Base-by-base conservation (phyloP, 2,888 invertebrate species). In the Amiota communis region DNA sequence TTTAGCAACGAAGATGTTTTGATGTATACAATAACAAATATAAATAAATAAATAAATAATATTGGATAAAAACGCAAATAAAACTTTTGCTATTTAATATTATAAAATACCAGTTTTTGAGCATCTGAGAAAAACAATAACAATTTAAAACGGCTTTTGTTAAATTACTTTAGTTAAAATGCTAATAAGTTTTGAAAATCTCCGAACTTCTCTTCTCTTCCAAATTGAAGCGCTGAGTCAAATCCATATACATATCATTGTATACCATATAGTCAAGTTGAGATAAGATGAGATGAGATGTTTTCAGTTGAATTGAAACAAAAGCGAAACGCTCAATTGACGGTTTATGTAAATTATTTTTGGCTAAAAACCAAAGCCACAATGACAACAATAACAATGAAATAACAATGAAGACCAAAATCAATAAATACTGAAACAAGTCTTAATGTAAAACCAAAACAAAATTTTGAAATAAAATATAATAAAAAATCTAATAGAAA, bases 21-120 rank as follows among this genome's bases (percentile, higher is more conserved):
- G 6, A 4, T 36, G 23, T 23, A 23, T 23, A n/a, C n/a, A n/a
- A n/a, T n/a, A n/a, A n/a, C n/a, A n/a, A n/a, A n/a, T n/a, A 23
- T 23, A 23, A 23, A 23, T 36, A 36, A 36, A 36, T 36, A 59
- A 59, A 59, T 59, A 59, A 20, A 59, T 59, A 59, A 59, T 59
- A 20, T 36, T 36, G 36, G 36, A 3, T 20, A 59, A 36, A 59
- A 59, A 59, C 15, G 59, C 59, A 59, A 36, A 36, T 36, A 6
- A 6, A 59, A 59, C 59, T 59, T 59, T 59, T 20, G 59, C 11
- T 17, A 36, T 36, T 36, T 36, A n/a, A 6, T 36, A 59, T 59
- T 59, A 59, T 59, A 17, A 59, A 59, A 20, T 59, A 59, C 59
- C 59, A 59, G 59, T 59, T 59, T 59, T 11, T 53, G 53, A 53